These are phyloP conservation scores for Dryadula phaetusa DNA, from an alignment of 2,888 invertebrate genomes.

Conservation along the genomic window DNA sequence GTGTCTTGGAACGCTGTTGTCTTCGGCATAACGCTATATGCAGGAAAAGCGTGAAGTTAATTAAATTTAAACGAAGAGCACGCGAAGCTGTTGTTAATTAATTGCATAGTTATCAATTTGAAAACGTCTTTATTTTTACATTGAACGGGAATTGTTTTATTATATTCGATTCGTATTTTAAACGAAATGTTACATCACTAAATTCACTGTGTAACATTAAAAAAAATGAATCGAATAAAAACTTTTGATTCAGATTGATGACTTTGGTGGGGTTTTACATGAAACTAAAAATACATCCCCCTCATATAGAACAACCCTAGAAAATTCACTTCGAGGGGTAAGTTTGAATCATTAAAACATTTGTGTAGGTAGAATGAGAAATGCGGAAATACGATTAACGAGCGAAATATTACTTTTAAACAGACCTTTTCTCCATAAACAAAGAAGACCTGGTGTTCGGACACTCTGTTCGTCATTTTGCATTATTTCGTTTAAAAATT, in stretches of 20 bases:
- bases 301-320: conserved; percentile 18
- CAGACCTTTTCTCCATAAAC: conserved; percentile 27
- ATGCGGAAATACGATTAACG: conserved; percentile 28
- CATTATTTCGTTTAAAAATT: neutral
- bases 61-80: neutral
- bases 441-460: conserved; percentile 17
- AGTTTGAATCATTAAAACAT: conserved; percentile 10
- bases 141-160: conserved; percentile 72
- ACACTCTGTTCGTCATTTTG: neutral
- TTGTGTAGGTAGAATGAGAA: conserved; percentile 34
- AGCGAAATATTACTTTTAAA: conserved; percentile 25
- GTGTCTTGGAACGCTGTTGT: neutral
- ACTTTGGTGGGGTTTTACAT: conserved; percentile 9
- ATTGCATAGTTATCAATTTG: conserved; percentile 51
- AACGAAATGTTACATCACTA: conserved; percentile 54
- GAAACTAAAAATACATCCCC: conserved; percentile 16
- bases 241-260: conserved; percentile 55
- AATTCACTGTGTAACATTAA: neutral
- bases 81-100: neutral
- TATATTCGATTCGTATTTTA: conserved; percentile 71
- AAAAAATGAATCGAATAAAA: conserved; percentile 45
- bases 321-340: neutral
- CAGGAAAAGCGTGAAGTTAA: neutral
- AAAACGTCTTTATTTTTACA: conserved; percentile 64
- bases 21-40: neutral